Percentiles rank a stretch among this genome's conserved stretches.
Evolutionary conservation across 2,888 invertebrate genomes (phyloP).

Genomic region (Protonemura montana): DNA sequence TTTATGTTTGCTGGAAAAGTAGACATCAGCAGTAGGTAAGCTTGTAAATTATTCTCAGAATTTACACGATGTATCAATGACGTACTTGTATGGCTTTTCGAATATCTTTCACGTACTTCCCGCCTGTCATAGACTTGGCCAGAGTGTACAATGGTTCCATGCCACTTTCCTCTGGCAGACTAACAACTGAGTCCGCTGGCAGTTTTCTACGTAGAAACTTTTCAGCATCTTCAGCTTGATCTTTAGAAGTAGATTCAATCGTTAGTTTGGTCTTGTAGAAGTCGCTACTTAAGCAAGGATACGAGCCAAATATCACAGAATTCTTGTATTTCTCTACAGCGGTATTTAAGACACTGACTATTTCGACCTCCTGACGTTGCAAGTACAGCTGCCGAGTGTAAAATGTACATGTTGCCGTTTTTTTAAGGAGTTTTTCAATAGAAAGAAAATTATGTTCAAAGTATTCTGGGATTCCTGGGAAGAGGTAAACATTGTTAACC

Average conservation of each 20-base stretch:
- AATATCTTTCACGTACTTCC: neutral
- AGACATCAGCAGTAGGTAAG: conserved; percentile 5
- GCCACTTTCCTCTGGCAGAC: conserved; percentile 51
- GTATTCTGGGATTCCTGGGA: conserved; percentile 69
- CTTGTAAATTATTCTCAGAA: neutral
- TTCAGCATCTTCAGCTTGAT: conserved; percentile 57
- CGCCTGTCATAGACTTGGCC: conserved; percentile 8
- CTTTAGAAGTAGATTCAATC: conserved; percentile 60
- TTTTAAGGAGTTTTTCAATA: conserved; percentile 55
- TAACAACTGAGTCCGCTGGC: conserved; percentile 59
- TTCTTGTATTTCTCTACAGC: conserved; percentile 60
- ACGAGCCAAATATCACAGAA: conserved; percentile 66
- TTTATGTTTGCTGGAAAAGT: neutral
- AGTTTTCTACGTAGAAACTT: conserved; percentile 56
- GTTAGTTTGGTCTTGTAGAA: conserved; percentile 64
- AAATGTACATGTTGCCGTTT: conserved; percentile 53
- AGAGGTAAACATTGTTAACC: conserved; percentile 66
- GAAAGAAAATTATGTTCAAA: conserved; percentile 52
- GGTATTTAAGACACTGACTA: conserved; percentile 58
- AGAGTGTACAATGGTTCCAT: conserved; percentile 51
- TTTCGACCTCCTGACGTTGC: conserved; percentile 54
- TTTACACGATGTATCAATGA: conserved; percentile 29
- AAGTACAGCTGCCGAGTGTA: conserved; percentile 54
- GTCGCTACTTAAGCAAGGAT: conserved; percentile 62
- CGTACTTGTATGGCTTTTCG: neutral